Percentiles rank a stretch among this genome's conserved stretches.
These are phyloP conservation scores for Eilema caniola DNA, from an alignment of 2,888 invertebrate genomes.

Conservation along the genomic window DNA sequence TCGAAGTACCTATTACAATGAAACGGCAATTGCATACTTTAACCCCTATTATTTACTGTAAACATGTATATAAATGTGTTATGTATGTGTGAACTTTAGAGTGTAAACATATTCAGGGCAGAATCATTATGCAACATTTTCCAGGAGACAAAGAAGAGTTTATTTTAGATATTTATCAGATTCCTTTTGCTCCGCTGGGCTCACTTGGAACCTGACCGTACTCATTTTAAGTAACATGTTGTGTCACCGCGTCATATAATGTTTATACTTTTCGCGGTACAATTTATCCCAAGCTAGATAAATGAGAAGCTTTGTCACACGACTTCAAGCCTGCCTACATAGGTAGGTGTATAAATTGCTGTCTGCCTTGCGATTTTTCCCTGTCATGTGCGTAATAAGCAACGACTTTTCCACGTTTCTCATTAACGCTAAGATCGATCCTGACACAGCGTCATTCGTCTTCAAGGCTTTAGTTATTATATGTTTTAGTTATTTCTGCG, in stretches of 20 bases:
- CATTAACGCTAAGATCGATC: conserved; percentile 47
- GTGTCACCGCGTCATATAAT: conserved; percentile 13
- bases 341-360: conserved; percentile 32
- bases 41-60: too few species aligned
- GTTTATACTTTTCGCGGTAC: conserved; percentile 3
- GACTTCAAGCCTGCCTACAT: conserved; percentile 10
- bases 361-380: conserved; percentile 45
- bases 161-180: not conserved
- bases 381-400: conserved; percentile 46
- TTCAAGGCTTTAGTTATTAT: conserved; percentile 16
- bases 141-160: not conserved
- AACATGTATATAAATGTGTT: too few species aligned
- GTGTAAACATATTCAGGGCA: too few species aligned
- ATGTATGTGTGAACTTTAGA: too few species aligned
- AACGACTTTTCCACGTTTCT: conserved; percentile 36
- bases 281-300: conserved; percentile 29
- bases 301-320: conserved; percentile 29
- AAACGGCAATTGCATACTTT: too few species aligned
- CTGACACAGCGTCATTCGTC: conserved; percentile 27
- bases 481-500: not conserved
- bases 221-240: conserved; percentile 18
- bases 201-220: conserved; percentile 7
- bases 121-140: not conserved
- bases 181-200: not conserved
- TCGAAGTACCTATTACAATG: too few species aligned